phyloP scores from a whole-genome alignment of 2,888 invertebrate genomes.

The Sminthurides aquaticus region DNA sequence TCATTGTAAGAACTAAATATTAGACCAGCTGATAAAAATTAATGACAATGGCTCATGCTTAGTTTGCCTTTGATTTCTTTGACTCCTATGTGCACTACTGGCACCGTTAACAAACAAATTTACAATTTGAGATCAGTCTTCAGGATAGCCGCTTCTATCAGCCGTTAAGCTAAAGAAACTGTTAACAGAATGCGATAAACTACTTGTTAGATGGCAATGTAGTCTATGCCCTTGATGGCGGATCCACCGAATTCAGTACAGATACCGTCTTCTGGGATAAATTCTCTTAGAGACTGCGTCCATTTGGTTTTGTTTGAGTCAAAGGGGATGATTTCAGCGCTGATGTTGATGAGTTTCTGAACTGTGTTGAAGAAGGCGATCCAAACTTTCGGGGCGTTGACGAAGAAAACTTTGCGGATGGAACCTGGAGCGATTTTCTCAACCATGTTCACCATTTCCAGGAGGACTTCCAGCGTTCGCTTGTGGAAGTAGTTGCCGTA shows the following conservation, averaged over 20 bases:
- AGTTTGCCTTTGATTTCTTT: too few species aligned
- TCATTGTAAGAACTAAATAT: too few species aligned
- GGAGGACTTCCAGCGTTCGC: constrained; percentile 17
- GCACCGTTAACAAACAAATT: background rate
- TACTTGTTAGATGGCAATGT: background rate
- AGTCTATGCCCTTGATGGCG: constrained; percentile 1
- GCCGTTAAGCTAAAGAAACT: too few species aligned
- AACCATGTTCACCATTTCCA: constrained; percentile 3
- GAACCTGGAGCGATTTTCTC: constrained; percentile 12
- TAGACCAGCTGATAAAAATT: too few species aligned
- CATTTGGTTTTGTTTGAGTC: constrained; percentile 13
- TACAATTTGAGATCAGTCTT: background rate
- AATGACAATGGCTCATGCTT: too few species aligned
- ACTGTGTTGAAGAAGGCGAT: constrained; percentile 17
- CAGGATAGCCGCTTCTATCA: too few species aligned
- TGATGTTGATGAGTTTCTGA: constrained; percentile 4
- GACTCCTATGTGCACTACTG: background rate
- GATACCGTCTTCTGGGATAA: constrained; percentile 17
- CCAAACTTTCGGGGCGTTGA: constrained; percentile 13
- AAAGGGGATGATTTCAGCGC: constrained; percentile 2
- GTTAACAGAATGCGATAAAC: background rate
- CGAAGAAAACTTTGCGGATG: constrained; percentile 17
- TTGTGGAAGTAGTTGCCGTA: constrained; percentile 23
- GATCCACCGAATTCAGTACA: constrained; percentile 16
- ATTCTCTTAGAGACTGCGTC: constrained; percentile 9